Base-by-base conservation (phyloP, 2,113 vertebrate species). In the Struthidea cinerea region DNA sequence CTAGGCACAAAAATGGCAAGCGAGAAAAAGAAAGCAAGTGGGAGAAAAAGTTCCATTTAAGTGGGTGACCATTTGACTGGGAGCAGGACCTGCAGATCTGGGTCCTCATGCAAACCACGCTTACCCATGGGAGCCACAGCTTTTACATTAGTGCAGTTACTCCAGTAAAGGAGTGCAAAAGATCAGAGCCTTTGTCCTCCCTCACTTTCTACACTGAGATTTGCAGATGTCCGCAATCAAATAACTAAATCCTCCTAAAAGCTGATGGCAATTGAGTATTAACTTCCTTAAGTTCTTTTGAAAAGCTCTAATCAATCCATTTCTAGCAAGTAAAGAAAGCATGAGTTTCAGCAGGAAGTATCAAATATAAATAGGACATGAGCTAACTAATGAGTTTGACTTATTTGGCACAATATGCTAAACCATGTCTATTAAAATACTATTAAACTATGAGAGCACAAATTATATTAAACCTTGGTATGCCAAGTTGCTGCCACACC, bases 281-380 rank as follows among this genome's bases (percentile, higher is more conserved):
- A 89, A 79, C 0, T 14, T 13, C 68, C 30, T 63, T 32, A 79
- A 84, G 41, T 30, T 84, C 28, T 70, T 83, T 55, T 68, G 64
- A 87, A 74, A 95, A 89, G 27, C 56, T 90, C 70, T 39, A n/a
- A 87, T 85, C 82, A 93, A 52, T 27, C 46, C 52, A 22, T 55
- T 90, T 59, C 75, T 71, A 89, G 47, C n/a, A 71, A 93, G 59
- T 13, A 56, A 65, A 89, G 57, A 39, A 87, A 87, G 32, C 55
- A 60, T 24, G 28, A 92, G 12, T 68, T 90, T 78, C 76, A 93
- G 46, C 86, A 92, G 93, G 80, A 95, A 94, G 50, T 71, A 76
- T 93, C 71, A 89, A 76, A 77, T 87, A 94, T 77, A 95, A 96
- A 92, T 56, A 93, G 76, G 79, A 81, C 80, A 84, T 71, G 90